These are phyloP conservation scores for Mycalesis mineus DNA, from an alignment of 2,888 invertebrate genomes.

Conservation along the genomic window DNA sequence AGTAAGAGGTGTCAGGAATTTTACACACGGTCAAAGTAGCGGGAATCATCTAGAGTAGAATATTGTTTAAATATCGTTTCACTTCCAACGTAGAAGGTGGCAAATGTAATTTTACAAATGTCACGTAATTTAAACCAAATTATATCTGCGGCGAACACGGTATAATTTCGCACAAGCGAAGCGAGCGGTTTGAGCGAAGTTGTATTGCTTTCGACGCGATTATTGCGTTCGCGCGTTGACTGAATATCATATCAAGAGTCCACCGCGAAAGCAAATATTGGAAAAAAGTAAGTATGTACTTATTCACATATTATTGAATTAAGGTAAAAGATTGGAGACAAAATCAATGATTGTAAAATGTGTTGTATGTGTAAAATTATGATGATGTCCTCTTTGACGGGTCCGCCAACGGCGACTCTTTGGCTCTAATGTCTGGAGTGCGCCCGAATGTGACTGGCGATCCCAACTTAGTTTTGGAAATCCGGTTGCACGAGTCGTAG, in stretches of 20 bases:
- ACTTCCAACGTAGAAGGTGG: not conserved
- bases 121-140: not conserved
- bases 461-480: no score
- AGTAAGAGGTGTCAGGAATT: no score
- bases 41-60: no score
- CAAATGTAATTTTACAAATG: not conserved
- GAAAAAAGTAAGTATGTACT: not conserved
- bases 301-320: not conserved
- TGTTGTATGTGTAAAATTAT: no score
- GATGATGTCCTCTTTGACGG: no score
- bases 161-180: not conserved
- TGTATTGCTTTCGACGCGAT: constrained; percentile 2
- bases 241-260: not conserved
- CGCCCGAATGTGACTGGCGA: no score
- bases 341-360: no score
- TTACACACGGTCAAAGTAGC: no score
- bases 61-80: not conserved
- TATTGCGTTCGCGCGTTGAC: not conserved
- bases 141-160: not conserved
- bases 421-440: no score
- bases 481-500: no score
- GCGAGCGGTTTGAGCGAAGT: not conserved
- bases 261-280: not conserved
- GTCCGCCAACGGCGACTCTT: no score
- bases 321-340: not conserved